Conservation (phyloP, 2,113 vertebrate genomes). For the Platanista minor region DNA sequence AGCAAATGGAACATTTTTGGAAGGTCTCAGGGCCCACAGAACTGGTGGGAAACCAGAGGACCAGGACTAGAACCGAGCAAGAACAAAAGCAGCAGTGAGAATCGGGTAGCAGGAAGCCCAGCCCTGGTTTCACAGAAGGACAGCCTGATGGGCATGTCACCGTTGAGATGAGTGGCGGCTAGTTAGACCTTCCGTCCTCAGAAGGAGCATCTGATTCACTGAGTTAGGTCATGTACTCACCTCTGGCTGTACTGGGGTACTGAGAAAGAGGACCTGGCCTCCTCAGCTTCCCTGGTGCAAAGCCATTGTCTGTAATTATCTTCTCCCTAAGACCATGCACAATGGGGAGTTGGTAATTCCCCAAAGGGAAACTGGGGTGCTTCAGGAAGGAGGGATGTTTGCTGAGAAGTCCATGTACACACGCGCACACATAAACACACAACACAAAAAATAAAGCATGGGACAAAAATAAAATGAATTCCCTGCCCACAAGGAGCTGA, state of each 20-base stretch:
- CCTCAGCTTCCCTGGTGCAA: background rate
- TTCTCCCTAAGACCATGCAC: background rate
- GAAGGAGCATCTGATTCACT: background rate
- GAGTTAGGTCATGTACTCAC: background rate
- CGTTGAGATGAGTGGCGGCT: background rate
- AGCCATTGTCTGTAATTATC: background rate
- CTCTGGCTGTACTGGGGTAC: background rate
- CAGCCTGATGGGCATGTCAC: background rate
- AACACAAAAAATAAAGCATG: background rate
- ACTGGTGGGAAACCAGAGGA: background rate
- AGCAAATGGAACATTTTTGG: background rate
- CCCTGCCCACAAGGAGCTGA: background rate
- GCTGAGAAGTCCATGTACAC: background rate
- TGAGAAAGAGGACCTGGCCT: background rate
- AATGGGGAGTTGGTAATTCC: background rate
- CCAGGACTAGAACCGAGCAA: background rate
- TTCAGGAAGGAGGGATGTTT: background rate
- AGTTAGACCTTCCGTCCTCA: background rate
- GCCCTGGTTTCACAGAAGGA: background rate
- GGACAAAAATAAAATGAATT: background rate
- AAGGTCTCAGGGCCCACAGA: background rate
- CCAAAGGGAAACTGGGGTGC: background rate
- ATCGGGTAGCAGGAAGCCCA: background rate
- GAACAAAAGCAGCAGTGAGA: background rate
- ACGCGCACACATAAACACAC: too few relatives aligned